These are phyloP conservation scores for Microchrysa polita DNA, from an alignment of 2,888 invertebrate species.

Conservation along the genomic window DNA sequence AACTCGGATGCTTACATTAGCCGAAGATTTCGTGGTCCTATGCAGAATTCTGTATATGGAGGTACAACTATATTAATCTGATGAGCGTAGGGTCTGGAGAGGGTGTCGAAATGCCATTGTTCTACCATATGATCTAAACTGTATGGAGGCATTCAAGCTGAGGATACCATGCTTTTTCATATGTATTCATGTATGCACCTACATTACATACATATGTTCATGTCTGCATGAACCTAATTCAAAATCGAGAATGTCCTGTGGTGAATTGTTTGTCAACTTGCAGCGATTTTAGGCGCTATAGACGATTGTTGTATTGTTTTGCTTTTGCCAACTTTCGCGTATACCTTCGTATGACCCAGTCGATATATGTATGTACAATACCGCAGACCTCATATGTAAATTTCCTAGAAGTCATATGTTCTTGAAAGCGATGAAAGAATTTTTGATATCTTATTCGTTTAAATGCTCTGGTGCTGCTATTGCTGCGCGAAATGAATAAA, in stretches of 20 bases:
- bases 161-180: not conserved
- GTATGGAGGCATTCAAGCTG: too few species aligned
- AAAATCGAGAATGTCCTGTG: slow-evolving; percentile 45
- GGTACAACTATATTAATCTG: too few species aligned
- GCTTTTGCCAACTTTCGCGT: not conserved
- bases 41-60: not conserved
- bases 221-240: slow-evolving; percentile 1
- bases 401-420: slow-evolving; percentile 31
- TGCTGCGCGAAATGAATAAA: slow-evolving; percentile 30
- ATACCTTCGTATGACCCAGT: not conserved
- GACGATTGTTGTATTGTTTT: slow-evolving; percentile 12
- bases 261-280: slow-evolving; percentile 49
- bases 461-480: not conserved
- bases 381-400: slow-evolving; percentile 34
- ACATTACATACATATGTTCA: not conserved
- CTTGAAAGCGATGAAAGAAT: not conserved
- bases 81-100: slow-evolving; percentile 25
- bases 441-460: slow-evolving; percentile 43
- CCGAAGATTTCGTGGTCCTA: slow-evolving; percentile 10
- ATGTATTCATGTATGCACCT: not conserved
- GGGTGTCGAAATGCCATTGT: slow-evolving; percentile 34
- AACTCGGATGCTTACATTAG: slow-evolving; percentile 32
- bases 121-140: slow-evolving; percentile 15
- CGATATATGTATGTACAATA: slow-evolving; percentile 18
- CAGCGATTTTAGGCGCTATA: slow-evolving; percentile 47